Base-by-base conservation (phyloP, 2,797 vertebrate species). In the Lates japonicus region DNA sequence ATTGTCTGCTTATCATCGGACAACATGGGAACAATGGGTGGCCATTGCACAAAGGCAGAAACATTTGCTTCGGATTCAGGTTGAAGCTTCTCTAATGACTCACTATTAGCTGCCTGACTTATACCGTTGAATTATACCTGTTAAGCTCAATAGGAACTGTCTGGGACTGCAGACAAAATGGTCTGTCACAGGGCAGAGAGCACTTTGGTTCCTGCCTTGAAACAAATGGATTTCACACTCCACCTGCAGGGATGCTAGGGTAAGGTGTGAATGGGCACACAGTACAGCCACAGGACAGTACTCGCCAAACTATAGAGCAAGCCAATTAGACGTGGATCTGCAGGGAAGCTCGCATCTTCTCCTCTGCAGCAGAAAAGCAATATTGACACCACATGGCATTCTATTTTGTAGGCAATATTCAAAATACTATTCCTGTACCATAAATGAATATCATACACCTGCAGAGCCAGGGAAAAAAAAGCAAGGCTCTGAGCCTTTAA, bases 181-280 rank as follows among this genome's bases (percentile, higher is more conserved):
- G 87, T 70, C 86, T 88, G 85, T 92, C 88, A 90, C 51, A 12
- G 86, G 77, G 72, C 64, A 73, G 80, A 79, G 87, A 89, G 78
- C 33, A 6, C 87, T 86, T 89, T 83, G 83, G 90, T 86, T 90
- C 92, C 89, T 90, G 88, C 88, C 82, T 92, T 70, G 91, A 88
- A 92, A 93, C 89, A 92, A 94, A 95, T 92, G 89, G 88, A 89
- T 93, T 94, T 93, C 88, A 90, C 90, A 93, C 91, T 92, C 76
- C 77, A 93, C 85, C 92, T 90, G 90, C 83, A 2, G 89, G 84
- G 91, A 87, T 76, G 87, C 83, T 85, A 78, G 55, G 79, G 70
- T 83, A 81, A 92, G 90, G 92, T 93, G 92, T 93, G 94, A 94
- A 93, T 89, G 87, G 88, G 84, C 81, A 79, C 84, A 89, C 76